Base-by-base conservation (phyloP, 1,140 invertebrate genomes). In the Platyura marginata region DNA sequence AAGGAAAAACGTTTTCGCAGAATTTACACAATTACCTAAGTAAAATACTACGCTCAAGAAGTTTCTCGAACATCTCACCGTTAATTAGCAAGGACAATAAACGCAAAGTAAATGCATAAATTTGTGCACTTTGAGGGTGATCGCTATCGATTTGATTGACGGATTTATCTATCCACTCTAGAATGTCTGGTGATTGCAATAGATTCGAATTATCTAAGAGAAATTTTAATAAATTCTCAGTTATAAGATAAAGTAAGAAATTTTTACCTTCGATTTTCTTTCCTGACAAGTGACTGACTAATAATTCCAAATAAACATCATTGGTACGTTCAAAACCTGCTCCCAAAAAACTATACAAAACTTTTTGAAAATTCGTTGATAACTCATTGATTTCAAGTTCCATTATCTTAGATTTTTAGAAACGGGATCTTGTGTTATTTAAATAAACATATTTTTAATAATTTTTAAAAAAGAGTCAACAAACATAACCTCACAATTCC, bases 41-140 rank as follows among this genome's bases (percentile, higher is more conserved):
- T 25, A 57, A 41, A 23, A 57, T 53, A 16, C 49, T 48, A 38
- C 51, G 32, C 39, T 60, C 51, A 0, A 48, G 45, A 11, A 60
- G 39, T 8, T 50, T 45, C 8, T 57, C 36, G n/a, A 62, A 42
- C 44, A 59, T 49, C 48, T 59, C 54, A 21, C 62, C 57, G 20
- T 47, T 47, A 15, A 50, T 49, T 39, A 58, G 45, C 40, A 54
- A 51, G n/a, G 60, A 55, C 21, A 45, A 53, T 13, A 64, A 46
- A 41, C 60, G 57, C 1, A 64, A 45, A 49, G 59, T 57, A 32
- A 64, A 62, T 11, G 60, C 55, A 46, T 57, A 48, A 3, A 61
- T 53, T 40, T 54, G 56, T 4, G 54, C 49, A 44, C 57, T 45
- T 34, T 50, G 48, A n/a, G 46, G 43, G 10, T 49, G 47, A 35